phyloP scores from a whole-genome alignment of 2,113 vertebrate species.

The Astur gentilis region DNA sequence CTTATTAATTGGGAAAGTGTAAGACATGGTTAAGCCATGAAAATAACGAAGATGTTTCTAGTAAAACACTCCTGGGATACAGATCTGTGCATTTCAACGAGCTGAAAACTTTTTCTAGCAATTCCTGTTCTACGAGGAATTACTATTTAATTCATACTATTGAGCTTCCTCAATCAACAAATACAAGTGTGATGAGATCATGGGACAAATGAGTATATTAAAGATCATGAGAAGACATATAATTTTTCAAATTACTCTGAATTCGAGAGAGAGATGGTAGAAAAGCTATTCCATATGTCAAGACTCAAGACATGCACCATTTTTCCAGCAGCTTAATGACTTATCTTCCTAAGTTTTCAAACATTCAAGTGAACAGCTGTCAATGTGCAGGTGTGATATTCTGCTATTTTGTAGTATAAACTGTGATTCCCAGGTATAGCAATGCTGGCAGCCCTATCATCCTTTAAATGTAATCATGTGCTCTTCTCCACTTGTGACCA shows the following conservation, averaged over 20 bases:
- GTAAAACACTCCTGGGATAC: constrained; percentile 33
- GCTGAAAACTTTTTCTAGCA: constrained; percentile 8
- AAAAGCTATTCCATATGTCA: constrained; percentile 60
- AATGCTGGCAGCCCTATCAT: constrained; percentile 1
- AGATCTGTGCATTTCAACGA: constrained; percentile 33
- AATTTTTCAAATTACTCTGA: constrained; percentile 67
- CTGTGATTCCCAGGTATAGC: constrained; percentile 16
- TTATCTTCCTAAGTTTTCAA: constrained; percentile 58
- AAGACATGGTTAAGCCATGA: constrained; percentile 37
- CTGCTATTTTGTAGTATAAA: background rate
- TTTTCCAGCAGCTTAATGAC: constrained; percentile 52
- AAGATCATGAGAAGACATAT: constrained; percentile 62
- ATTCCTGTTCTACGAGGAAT: background rate
- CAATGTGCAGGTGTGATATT: constrained; percentile 58
- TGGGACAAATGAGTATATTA: constrained; percentile 66
- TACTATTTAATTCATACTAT: constrained; percentile 53
- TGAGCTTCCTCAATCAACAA: constrained; percentile 51
- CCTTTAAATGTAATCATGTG: background rate
- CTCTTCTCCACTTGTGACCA: constrained; percentile 55
- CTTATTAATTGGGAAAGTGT: constrained; percentile 50
- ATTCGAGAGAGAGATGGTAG: constrained; percentile 27
- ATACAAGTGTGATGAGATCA: constrained; percentile 56
- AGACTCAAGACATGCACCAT: constrained; percentile 6
- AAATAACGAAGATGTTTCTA: constrained; percentile 16
- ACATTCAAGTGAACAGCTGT: constrained; percentile 46